These are phyloP conservation scores for Mactromeris polynyma DNA, from an alignment of 2,888 invertebrate species.

Conservation along the genomic window DNA sequence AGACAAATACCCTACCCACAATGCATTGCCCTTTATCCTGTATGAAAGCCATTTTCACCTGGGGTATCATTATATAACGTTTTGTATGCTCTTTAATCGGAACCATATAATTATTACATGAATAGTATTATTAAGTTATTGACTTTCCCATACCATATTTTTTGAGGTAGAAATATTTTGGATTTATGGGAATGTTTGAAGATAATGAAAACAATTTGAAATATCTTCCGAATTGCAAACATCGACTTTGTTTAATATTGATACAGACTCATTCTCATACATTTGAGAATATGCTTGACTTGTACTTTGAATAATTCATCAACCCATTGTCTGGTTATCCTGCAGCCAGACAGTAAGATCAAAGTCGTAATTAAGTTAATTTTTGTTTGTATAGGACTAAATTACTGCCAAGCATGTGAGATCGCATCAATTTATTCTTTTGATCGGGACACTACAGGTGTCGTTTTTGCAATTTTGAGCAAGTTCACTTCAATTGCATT, in stretches of 20 bases:
- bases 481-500: too few species aligned
- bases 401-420: not conserved
- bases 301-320: not conserved
- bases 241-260: not conserved
- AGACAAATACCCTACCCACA: not conserved
- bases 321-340: not conserved
- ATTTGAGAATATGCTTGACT: not conserved
- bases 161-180: not conserved
- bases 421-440: not conserved
- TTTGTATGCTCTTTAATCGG: not conserved
- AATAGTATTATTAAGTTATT: slow-evolving; percentile 6
- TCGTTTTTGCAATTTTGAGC: too few species aligned
- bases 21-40: not conserved
- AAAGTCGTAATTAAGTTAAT: not conserved
- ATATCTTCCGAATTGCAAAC: not conserved
- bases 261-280: not conserved
- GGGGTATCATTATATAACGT: slow-evolving; percentile 10
- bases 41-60: slow-evolving; percentile 3
- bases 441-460: not conserved
- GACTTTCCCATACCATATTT: not conserved
- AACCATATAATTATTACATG: not conserved
- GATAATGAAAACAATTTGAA: not conserved
- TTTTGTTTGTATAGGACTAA: not conserved
- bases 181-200: slow-evolving; percentile 9
- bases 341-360: not conserved